Base-by-base conservation (phyloP, 2,113 vertebrate genomes). In the Neotoma lepida region DNA sequence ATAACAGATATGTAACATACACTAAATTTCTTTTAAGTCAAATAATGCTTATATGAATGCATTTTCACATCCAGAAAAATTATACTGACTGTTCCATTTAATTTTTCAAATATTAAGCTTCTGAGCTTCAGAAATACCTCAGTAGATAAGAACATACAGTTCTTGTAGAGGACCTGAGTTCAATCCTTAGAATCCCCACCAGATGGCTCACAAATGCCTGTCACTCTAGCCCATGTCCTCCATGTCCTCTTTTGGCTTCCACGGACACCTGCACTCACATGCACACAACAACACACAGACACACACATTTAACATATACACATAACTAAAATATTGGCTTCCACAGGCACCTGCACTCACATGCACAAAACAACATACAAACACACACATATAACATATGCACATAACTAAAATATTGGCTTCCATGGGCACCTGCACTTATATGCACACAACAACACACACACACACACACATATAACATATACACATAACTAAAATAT, bases 1-100 rank as follows among this genome's bases (percentile, higher is more conserved):
- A 46, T 73, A 81, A 73, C 24, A 92, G 9, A 89, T 68, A 93
- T 35, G 3, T 51, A 95, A 80, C 0, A 97, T 94, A 93, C 3
- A 92, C 49, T 58, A 17, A 94, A 93, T 95, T 97, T 93, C 64
- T 86, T 89, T 94, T n/a, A 96, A 95, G 54, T 14, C 44, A 33
- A 91, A 91, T 22, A 95, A 92, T 33, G 12, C 46, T 87, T 95
- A 41, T 61, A 92, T 86, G 61, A 95, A 90, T 88, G 15, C 93
- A 90, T 89, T 93, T 87, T 88, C 82, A 97, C 2, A 84, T 35
- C 26, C 58, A 94, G 35, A 89, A 96, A 95, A 71, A 51, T 87
- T 61, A 71, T 24, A 2, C 22, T 91, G 28, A 85, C 61, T 90
- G 4, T 84, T 92, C 26, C 88, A 96, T 64, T 96, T 93, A 88